phyloP scores from a whole-genome alignment of 2,113 vertebrate species.

The Cardinalis cardinalis region DNA sequence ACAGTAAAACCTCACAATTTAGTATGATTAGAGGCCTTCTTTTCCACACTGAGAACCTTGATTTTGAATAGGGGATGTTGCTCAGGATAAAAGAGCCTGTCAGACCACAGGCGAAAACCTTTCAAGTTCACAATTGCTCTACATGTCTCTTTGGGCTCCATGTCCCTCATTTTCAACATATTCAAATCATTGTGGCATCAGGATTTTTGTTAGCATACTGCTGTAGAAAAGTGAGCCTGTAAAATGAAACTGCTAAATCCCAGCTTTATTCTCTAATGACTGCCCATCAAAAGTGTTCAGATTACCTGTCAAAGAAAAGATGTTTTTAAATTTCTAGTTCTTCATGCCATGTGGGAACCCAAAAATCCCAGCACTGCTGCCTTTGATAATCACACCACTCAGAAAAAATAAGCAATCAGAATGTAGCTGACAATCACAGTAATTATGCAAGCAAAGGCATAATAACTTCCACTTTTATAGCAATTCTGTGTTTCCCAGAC shows the following conservation, averaged over 20 bases:
- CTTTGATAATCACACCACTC: neutral
- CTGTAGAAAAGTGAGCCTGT: neutral
- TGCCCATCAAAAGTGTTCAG: neutral
- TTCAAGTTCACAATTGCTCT: neutral
- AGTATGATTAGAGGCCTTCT: neutral
- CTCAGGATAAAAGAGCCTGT: neutral
- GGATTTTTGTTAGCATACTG: neutral
- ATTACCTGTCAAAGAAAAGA: slow-evolving; percentile 24
- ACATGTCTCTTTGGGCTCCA: neutral
- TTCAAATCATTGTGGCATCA: neutral
- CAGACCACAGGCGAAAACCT: neutral
- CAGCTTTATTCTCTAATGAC: slow-evolving; percentile 31
- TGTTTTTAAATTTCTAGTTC: slow-evolving; percentile 6
- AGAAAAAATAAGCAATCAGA: neutral
- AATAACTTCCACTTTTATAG: neutral
- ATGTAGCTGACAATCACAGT: neutral
- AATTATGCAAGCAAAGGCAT: neutral
- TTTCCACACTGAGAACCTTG: neutral
- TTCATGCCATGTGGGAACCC: neutral
- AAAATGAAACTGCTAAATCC: neutral
- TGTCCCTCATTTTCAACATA: neutral
- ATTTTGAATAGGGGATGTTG: neutral
- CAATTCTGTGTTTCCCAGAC: neutral
- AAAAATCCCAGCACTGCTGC: neutral
- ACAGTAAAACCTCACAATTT: neutral